Evolutionary conservation across 2,113 vertebrate species (phyloP), one percentile per base, ranked within the genome.

Genomic region (Gobius niger): DNA sequence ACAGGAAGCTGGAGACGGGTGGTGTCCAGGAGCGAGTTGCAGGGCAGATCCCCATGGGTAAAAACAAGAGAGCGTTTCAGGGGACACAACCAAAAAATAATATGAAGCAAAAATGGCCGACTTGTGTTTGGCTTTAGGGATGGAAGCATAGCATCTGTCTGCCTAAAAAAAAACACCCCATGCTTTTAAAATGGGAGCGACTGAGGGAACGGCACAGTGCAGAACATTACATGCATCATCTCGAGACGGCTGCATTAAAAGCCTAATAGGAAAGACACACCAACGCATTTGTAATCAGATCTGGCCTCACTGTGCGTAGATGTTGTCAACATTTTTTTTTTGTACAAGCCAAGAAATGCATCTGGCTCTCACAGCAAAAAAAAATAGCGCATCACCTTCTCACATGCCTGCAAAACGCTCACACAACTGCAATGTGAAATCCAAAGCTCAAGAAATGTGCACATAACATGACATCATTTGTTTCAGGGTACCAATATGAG

Each of bases 131-230:
- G 77, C 80, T 81, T 44, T 40, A 47, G 81, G 82, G 69, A 42
- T 72, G 50, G 75, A 53, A 72, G 72, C 47, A 57, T 6, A 74
- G 82, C 77, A 82, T 84, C 69, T 84, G 61, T 78, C 78, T 65
- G 61, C 65, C 24, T 70, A 47, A 65, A 67, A 40, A 47, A 65
- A 67, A 40, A 47, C 56, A 14, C 9, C 10, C 3, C 71, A 46
- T 34, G 15, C 70, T 67, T 68, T 54, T 9, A 53, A 68, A 70
- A 72, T 0, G 16, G 65, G 64, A 67, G 64, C 59, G n/a, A 24
- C 46, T 46, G 14, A 68, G 65, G 54, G 24, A 65, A 61, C 50
- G 41, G 47, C 67, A 67, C 74, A 40, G 70, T 50, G n/a, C 18
- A 24, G 47, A 47, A 13, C 14, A 34, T 73, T 47, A 70, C 15